Conservation (phyloP, 2,113 vertebrate genomes). For the Dolichallabes microphthalmus region DNA sequence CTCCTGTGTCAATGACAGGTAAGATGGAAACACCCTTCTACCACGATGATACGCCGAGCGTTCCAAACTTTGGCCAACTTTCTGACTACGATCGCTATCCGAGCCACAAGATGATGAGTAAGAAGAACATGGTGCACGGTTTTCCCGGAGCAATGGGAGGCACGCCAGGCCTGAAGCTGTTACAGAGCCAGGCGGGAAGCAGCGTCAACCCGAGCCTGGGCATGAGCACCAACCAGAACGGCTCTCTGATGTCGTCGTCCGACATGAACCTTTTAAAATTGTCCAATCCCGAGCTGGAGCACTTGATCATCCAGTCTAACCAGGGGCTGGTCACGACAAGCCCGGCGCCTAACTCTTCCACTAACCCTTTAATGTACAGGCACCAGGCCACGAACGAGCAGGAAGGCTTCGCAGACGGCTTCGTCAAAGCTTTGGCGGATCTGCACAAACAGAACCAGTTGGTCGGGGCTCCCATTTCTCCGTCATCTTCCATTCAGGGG, state of each 20-base stretch:
- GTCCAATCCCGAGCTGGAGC: constrained; percentile 59
- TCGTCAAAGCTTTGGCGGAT: constrained; percentile 75
- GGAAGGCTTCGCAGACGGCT: constrained; percentile 74
- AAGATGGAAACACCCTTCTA: constrained; percentile 79
- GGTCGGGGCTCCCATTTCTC: constrained; percentile 64
- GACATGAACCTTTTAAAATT: constrained; percentile 62
- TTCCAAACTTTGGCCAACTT: constrained; percentile 62
- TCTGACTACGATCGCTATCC: constrained; percentile 69
- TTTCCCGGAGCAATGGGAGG: constrained; percentile 47
- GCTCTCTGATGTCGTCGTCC: constrained; percentile 52
- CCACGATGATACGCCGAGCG: constrained; percentile 67
- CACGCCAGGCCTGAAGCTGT: constrained; percentile 51
- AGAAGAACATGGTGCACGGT: constrained; percentile 68
- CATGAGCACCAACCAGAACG: constrained; percentile 51
- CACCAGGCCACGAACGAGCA: constrained; percentile 73
- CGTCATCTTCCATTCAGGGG: constrained; percentile 58
- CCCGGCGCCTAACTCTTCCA: constrained; percentile 51
- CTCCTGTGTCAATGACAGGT: constrained; percentile 61
- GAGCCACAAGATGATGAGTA: constrained; percentile 71
- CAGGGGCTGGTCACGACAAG: constrained; percentile 61
- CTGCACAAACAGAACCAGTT: constrained; percentile 78
- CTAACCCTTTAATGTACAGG: constrained; percentile 67
- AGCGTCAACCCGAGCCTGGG: constrained; percentile 52
- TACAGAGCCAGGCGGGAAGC: constrained; percentile 49
- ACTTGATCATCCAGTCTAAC: constrained; percentile 63